These are phyloP conservation scores for Melanostoma mellinum DNA, from an alignment of 2,888 invertebrate species.

Conservation along the genomic window DNA sequence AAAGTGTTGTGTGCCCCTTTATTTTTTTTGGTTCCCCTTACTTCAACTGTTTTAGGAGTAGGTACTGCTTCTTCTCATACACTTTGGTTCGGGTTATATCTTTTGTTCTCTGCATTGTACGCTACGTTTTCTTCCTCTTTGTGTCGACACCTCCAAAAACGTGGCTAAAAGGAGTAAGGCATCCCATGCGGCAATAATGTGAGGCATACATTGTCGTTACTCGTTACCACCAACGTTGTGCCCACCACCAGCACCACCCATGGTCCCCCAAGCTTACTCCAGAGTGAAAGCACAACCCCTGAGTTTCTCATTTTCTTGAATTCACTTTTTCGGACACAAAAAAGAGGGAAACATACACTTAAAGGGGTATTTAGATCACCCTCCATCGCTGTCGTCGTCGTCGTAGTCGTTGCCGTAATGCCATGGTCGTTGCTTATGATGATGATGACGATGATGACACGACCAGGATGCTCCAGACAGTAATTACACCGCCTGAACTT, in stretches of 20 bases:
- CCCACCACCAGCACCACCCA: conserved; percentile 56
- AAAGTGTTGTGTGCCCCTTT: conserved; percentile 62
- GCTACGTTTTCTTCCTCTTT: conserved; percentile 33
- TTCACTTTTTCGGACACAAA: conserved; percentile 57
- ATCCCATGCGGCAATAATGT: conserved; percentile 60
- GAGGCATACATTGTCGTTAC: conserved; percentile 48
- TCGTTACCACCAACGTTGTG: conserved; percentile 60
- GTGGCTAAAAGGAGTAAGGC: conserved; percentile 16
- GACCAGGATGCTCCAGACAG: conserved; percentile 59
- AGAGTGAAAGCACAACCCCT: conserved; percentile 29
- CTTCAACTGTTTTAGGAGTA: neutral
- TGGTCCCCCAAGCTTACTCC: too few relatives aligned
- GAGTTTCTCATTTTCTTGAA: conserved; percentile 43
- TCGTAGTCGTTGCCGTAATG: conserved; percentile 25
- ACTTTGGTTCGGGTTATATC: conserved; percentile 22
- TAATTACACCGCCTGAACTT: conserved; percentile 57
- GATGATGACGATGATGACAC: conserved; percentile 59
- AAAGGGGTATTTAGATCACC: conserved; percentile 54
- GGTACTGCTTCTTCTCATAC: conserved; percentile 5
- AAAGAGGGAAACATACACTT: conserved; percentile 37
- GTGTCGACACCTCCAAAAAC: conserved; percentile 53
- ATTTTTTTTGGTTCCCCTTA: conserved; percentile 34
- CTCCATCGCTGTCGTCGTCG: neutral
- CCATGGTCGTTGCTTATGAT: conserved; percentile 57
- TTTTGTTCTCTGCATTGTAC: conserved; percentile 38